phyloP scores from a whole-genome alignment of 2,797 vertebrate genomes.

The Ctenosaura bakeri region DNA sequence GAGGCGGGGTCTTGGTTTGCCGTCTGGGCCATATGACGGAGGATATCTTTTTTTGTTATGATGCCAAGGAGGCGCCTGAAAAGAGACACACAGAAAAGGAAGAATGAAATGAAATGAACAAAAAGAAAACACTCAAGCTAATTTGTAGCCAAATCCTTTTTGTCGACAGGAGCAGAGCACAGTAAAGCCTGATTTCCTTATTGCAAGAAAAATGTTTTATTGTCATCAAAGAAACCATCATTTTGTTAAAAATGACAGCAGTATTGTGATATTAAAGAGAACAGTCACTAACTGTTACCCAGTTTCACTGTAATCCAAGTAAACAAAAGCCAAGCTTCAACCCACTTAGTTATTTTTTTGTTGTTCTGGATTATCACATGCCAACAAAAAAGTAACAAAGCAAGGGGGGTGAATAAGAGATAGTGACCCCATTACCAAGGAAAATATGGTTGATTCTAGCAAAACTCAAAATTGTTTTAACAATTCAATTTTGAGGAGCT shows the following conservation, averaged over 20 bases:
- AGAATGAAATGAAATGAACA: constrained; percentile 67
- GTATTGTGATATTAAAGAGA: constrained; percentile 53
- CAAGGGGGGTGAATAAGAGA: constrained; percentile 68
- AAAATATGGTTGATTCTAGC: constrained; percentile 59
- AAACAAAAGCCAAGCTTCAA: constrained; percentile 56
- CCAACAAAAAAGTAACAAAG: constrained; percentile 80
- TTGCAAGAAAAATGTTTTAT: constrained; percentile 70
- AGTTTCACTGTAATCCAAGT: constrained; percentile 60
- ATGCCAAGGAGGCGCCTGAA: constrained; percentile 98
- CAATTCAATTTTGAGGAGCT: constrained; percentile 51
- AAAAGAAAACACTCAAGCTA: constrained; percentile 42
- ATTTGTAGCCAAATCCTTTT: constrained; percentile 77
- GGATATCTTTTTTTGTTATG: constrained; percentile 99
- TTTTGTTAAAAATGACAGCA: constrained; percentile 67
- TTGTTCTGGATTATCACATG: constrained; percentile 70
- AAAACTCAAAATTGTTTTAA: constrained; percentile 48
- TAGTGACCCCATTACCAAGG: constrained; percentile 62
- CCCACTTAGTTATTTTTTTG: constrained; percentile 65
- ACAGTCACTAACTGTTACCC: constrained; percentile 67
- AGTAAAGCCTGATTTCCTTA: constrained; percentile 76
- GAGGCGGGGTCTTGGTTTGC: constrained; percentile 97
- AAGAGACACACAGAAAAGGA: constrained; percentile 75
- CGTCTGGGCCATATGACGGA: constrained; percentile 99
- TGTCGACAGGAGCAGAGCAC: constrained; percentile 79
- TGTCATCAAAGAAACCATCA: constrained; percentile 66